Base-by-base conservation (phyloP, 2,113 vertebrate species). In the Callithrix jacchus region DNA sequence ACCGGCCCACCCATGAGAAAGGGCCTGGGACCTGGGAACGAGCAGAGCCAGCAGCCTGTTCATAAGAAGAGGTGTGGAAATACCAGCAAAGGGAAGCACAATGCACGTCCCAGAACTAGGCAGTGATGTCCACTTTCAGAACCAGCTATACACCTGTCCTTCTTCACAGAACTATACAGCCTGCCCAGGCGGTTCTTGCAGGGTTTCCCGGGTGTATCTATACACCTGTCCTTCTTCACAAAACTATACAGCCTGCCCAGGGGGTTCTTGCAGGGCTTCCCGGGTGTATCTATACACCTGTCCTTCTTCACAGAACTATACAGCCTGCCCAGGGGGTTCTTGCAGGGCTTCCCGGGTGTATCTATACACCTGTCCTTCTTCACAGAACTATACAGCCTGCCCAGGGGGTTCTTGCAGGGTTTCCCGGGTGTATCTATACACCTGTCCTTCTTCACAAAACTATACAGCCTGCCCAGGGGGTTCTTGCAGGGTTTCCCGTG, bases 131-230 rank as follows among this genome's bases (percentile, higher is more conserved):
- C 40, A 0, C 2, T 11, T 21, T 64, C 32, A 37, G n/a, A 37
- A 12, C 6, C 45, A 52, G 30, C 17, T 10, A 8, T 2, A 2
- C 17, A 27, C 8, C 35, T 5, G 3, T 1, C 30, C 4, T 25
- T 3, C 30, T 35, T 16, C n/a, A 77, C 49, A 40, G 2, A 61
- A 42, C 32, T 3, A 35, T 1, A 0, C 14, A 0, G 42, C 30
- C 18, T 0, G 12, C 30, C 54, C 2, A 0, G 2, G 17, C 0
- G 6, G 8, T 1, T 5, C 8, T 3, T 20, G 5, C 0, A 5
- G 0, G 10, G 32, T 4, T 3, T n/a, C 47, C 20, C 6, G 35
- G 13, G 17, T 32, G 8, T 1, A 8, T 76, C 17, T 10, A 8
- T 2, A 2, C 17, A 27, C 8, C 40, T 3, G 3, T 1, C 30